Conservation (phyloP, 2,888 invertebrate species). For the Erebia aethiops region DNA sequence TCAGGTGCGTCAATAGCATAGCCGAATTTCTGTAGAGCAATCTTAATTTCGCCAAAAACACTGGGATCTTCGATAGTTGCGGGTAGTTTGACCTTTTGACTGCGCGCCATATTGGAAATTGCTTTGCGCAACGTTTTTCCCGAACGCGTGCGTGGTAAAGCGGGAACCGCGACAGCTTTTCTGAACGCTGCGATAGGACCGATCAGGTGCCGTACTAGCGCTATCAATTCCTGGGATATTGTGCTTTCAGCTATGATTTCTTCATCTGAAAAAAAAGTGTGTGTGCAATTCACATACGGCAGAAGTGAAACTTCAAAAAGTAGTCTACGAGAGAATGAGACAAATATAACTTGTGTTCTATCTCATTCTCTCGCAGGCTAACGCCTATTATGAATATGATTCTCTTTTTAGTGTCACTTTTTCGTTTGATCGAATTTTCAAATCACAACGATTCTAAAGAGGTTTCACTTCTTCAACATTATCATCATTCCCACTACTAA, state of each 20-base stretch:
- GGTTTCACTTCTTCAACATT: too few species aligned
- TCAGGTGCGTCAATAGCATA: slow-evolving; percentile 89
- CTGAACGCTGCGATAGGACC: slow-evolving; percentile 96
- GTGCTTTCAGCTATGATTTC: slow-evolving; percentile 73
- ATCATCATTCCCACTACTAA: too few species aligned
- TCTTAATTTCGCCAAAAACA: slow-evolving; percentile 90
- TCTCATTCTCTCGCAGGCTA: too few species aligned
- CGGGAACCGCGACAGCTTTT: slow-evolving; percentile 89
- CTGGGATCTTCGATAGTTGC: slow-evolving; percentile 94
- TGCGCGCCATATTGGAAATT: slow-evolving; percentile 92
- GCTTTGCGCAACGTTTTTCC: slow-evolving; percentile 87
- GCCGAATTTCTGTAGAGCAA: slow-evolving; percentile 88
- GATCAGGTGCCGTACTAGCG: slow-evolving; percentile 81
- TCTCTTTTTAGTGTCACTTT: too few species aligned
- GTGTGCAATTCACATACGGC: too few species aligned
- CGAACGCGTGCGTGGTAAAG: slow-evolving; percentile 94
- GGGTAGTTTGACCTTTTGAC: slow-evolving; percentile 90
- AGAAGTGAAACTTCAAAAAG: too few species aligned
- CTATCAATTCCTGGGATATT: slow-evolving; percentile 72
- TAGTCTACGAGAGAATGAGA: too few species aligned
- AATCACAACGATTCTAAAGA: too few species aligned
- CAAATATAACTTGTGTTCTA: too few species aligned
- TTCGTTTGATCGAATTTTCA: too few species aligned
- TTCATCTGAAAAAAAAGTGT: slow-evolving; percentile 61
- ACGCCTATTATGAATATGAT: too few species aligned